phyloP scores from a whole-genome alignment of 1,140 invertebrate genomes.

The Caenorhabditis remanei region DNA sequence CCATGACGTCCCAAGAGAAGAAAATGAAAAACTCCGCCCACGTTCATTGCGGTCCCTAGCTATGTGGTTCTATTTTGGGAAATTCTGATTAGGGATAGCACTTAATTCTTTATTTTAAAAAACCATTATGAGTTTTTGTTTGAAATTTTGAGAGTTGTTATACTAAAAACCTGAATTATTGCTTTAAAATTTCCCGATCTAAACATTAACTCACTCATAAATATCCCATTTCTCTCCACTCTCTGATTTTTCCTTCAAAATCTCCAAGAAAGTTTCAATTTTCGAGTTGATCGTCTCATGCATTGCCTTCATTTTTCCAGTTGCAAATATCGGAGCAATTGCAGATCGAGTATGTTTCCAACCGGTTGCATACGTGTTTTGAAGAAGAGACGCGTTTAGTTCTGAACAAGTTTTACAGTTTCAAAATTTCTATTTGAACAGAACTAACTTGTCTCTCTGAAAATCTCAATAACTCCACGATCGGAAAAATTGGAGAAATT shows the following conservation, averaged over 20 bases:
- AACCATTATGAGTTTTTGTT: too few species aligned
- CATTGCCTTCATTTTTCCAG: conserved; percentile 57
- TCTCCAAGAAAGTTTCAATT: conserved; percentile 42
- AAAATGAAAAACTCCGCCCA: too few species aligned
- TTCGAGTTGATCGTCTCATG: conserved; percentile 46
- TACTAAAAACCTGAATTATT: neutral
- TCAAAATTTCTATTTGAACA: neutral
- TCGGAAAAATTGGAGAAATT: conserved; percentile 55
- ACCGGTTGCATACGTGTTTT: neutral
- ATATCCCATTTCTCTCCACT: conserved; percentile 34
- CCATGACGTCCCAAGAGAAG: too few species aligned
- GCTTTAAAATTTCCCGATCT: neutral
- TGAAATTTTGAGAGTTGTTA: neutral
- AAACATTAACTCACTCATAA: conserved; percentile 36
- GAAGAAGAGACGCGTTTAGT: neutral
- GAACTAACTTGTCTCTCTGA: conserved; percentile 15
- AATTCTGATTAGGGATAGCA: too few species aligned
- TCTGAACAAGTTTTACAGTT: neutral
- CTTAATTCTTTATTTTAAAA: too few species aligned
- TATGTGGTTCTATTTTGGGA: too few species aligned
- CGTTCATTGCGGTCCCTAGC: too few species aligned
- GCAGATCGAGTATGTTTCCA: conserved; percentile 36
- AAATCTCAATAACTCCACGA: neutral
- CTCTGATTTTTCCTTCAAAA: conserved; percentile 40
- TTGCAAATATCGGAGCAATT: conserved; percentile 45